Evolutionary conservation across 2,888 invertebrate species (phyloP), one percentile per base, ranked within the genome.

Genomic region (Rhyacophila evoluta): DNA sequence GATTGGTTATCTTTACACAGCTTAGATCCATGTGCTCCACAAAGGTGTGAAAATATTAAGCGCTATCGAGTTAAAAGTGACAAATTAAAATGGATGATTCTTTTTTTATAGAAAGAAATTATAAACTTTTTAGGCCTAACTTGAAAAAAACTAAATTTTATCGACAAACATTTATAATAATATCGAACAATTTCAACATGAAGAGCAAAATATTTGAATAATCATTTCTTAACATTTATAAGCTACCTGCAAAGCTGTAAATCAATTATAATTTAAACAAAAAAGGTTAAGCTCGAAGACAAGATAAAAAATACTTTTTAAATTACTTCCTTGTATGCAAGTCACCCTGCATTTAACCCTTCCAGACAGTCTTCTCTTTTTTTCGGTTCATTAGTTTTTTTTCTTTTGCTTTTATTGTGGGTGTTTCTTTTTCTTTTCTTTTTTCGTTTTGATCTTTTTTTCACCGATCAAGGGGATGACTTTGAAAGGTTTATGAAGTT

Each of bases 401-500:
- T 78, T 72, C 19, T 72, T 36, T 37, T 33, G 19, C 12, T 38
- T 41, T 72, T 75, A 28, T 74, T 77, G 38, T 75, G 75, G n/a
- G 37, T 37, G 27, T 73, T 36, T 75, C 79, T 81, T 72, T 69
- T 75, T 78, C 73, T 38, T 78, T 79, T 74, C 39, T 8, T 41
- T 55, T 37, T 8, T 27, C 38, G 11, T 77, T 72, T 78, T 33
- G 67, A 27, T 71, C 68, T 67, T 79, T 75, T n/a, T 75, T 77
- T 74, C 55, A 76, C 77, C 74, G 79, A 79, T 80, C 78, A 78
- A 55, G 77, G 79, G 80, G 79, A 75, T 79, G 78, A 70, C 79
- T 80, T 75, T 77, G 80, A 79, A 80, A 80, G 82, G 80, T 82
- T 82, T 82, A 80, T 80, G 82, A 77, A 77, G 82, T 82, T 80